Evolutionary conservation across 2,888 invertebrate species (phyloP).

Genomic region (Seira sanloemensis): DNA sequence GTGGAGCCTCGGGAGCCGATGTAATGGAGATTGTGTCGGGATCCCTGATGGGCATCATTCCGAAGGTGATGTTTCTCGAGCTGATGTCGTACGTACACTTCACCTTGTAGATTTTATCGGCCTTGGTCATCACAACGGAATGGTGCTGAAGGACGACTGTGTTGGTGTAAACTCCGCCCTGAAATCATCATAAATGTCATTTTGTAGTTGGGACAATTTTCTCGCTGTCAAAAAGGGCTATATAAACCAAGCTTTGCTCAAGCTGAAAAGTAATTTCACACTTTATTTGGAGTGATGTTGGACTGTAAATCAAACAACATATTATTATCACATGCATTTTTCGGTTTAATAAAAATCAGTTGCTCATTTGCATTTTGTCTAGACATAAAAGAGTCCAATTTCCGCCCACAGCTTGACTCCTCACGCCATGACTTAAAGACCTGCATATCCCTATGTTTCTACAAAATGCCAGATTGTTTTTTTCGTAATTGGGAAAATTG

Average conservation of each 20-base stretch:
- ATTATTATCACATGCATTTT: too few species aligned
- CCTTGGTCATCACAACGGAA: conserved; percentile 97
- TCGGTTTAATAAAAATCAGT: conserved; percentile 7
- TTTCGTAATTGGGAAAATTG: neutral
- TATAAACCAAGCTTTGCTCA: conserved; percentile 11
- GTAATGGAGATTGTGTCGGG: conserved; percentile 97
- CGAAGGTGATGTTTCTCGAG: conserved; percentile 96
- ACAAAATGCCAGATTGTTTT: neutral
- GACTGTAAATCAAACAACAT: too few species aligned
- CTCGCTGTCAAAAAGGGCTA: too few species aligned
- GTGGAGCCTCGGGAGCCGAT: conserved; percentile 95
- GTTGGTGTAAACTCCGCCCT: conserved; percentile 95
- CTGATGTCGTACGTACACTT: conserved; percentile 98
- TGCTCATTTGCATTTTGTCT: neutral
- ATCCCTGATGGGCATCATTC: conserved; percentile 97
- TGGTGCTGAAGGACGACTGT: conserved; percentile 96
- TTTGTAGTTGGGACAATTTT: too few species aligned
- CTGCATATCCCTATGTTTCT: too few species aligned
- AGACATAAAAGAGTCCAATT: conserved; percentile 14
- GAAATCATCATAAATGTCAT: too few species aligned
- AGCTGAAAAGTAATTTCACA: neutral
- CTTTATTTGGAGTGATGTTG: conserved; percentile 78
- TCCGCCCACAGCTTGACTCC: neutral
- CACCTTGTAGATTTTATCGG: conserved; percentile 96
- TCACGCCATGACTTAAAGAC: conserved; percentile 1